phyloP scores from a whole-genome alignment of 1,140 invertebrate genomes.

The Plectus sambesii region DNA sequence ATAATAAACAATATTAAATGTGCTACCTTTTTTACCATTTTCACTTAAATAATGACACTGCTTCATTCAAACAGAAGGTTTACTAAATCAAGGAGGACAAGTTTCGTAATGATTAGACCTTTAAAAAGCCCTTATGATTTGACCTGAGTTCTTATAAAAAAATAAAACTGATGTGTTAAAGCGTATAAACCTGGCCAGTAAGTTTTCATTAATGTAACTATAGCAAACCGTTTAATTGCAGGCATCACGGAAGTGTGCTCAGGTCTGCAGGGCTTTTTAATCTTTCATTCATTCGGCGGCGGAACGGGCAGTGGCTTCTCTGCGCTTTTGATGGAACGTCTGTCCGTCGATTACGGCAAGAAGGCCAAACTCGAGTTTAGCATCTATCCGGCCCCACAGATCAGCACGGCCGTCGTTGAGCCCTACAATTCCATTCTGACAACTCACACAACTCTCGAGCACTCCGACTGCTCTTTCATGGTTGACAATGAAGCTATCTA shows the following conservation, averaged over 20 bases:
- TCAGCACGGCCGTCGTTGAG: conserved; percentile 49
- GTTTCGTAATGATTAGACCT: conserved; percentile 68
- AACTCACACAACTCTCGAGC: conserved; percentile 49
- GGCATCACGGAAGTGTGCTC: conserved; percentile 58
- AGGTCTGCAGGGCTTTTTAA: conserved; percentile 50
- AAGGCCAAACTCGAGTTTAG: conserved; percentile 1
- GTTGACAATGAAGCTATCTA: conserved; percentile 75
- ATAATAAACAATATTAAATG: too few species aligned
- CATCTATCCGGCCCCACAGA: too few species aligned
- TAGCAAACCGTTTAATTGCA: too few species aligned
- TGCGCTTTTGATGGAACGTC: neutral
- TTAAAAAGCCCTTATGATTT: conserved; percentile 70
- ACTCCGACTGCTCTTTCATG: conserved; percentile 53
- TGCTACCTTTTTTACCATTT: too few species aligned
- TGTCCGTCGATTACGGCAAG: neutral
- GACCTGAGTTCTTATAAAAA: too few species aligned
- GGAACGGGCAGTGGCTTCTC: conserved; percentile 32
- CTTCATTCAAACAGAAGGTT: too few species aligned
- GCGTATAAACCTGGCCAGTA: too few species aligned
- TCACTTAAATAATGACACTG: too few species aligned
- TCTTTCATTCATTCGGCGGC: conserved; percentile 49
- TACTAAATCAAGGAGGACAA: too few species aligned
- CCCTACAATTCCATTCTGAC: conserved; percentile 50
- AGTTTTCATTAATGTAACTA: too few species aligned
- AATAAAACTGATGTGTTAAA: too few species aligned